Conservation (phyloP, 2,797 vertebrate genomes). For the Tapera naevia region DNA sequence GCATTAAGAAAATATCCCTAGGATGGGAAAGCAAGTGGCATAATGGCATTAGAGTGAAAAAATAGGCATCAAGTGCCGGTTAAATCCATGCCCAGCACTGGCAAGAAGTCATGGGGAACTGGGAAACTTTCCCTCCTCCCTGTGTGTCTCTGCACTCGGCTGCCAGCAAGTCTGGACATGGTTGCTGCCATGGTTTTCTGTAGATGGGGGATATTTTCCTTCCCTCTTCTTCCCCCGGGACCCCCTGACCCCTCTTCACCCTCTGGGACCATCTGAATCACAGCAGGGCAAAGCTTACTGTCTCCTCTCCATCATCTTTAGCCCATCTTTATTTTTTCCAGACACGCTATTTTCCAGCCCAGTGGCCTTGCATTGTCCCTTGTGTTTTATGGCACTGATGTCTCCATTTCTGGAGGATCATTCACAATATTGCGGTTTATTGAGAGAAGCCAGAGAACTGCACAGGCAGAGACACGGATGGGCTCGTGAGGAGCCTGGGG, state of each 20-base stretch:
- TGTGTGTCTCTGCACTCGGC: neutral
- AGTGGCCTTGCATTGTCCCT: conserved; percentile 61
- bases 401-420: conserved; percentile 57
- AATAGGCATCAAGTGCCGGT: neutral
- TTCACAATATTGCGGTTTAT: neutral
- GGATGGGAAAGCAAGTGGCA: conserved; percentile 43
- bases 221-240: neutral
- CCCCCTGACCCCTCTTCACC: neutral
- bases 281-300: neutral
- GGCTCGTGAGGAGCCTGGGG: neutral
- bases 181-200: accelerated
- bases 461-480: neutral
- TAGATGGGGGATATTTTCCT: neutral
- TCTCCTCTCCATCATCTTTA: conserved; percentile 36
- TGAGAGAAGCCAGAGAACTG: neutral
- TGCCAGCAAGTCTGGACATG: accelerated
- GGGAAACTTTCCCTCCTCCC: neutral
- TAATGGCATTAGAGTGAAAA: conserved; percentile 55
- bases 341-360: conserved; percentile 56
- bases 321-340: neutral
- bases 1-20: conserved; percentile 57
- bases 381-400: conserved; percentile 51
- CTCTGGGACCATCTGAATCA: neutral
- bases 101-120: neutral
- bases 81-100: neutral